Evolutionary conservation across 2,797 vertebrate species (phyloP), one percentile per base, ranked within the genome.

Genomic region (Rousettus madagascariensis): DNA sequence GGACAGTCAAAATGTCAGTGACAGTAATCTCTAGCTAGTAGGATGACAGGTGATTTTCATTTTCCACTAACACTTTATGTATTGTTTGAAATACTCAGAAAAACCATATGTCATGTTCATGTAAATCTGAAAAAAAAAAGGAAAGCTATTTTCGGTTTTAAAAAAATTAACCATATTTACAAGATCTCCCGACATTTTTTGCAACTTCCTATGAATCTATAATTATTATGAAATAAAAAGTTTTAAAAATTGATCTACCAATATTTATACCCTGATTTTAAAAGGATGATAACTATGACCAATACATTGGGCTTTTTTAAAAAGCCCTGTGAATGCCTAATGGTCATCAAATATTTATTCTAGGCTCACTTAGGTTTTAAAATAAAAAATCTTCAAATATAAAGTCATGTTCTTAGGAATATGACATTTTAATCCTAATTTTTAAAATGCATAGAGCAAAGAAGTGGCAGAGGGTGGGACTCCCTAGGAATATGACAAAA

Each of bases 291-390:
- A 72, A 94, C 11, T 16, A 65, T 26, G 0, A 63, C 69, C 63
- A 79, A 68, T 33, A 43, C 10, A 86, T 51, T 49, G 41, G 24
- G 16, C 17, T 55, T 75, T 90, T 30, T 57, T 69, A 41, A 77
- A 75, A 41, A 49, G 75, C 57, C 53, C 43, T 95, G 80, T 87
- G 0, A 68, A 82, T 83, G 97, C 59, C 91, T 86, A 96, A 96
- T 36, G 94, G 49, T 78, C 88, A 97, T 97, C 65, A 98, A 98
- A 97, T 97, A 97, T 96, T 98, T 93, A 97, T 88, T 57, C 19
- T 61, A 83, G 61, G 92, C 93, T 95, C 91, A 97, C 90, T 97
- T 97, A 5, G 74, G 96, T 91, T 97, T 92, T 74, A 91, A 94
- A 83, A 74, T 66, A 10, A 26, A 90, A 91, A 78, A 71, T 20